Percentiles rank a stretch among this genome's conserved stretches.
phyloP scores from a whole-genome alignment of 1,140 invertebrate genomes.

The Hesperophylax magnus region DNA sequence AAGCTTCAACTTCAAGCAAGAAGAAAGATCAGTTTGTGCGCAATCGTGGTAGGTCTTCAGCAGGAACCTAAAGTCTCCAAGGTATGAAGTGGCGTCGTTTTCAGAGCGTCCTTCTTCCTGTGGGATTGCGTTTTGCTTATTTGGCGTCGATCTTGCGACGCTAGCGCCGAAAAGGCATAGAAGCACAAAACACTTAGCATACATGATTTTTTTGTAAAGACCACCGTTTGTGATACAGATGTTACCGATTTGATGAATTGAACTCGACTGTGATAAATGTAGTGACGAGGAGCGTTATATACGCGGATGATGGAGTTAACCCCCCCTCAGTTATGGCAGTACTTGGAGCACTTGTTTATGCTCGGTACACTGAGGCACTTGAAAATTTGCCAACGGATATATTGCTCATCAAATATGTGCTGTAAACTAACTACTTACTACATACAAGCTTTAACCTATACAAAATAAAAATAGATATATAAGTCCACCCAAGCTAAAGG shows the following conservation, averaged over 20 bases:
- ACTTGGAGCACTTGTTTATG: constrained; percentile 31
- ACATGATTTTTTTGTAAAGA: constrained; percentile 38
- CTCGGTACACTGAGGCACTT: too few relatives aligned
- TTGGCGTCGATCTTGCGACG: constrained; percentile 64
- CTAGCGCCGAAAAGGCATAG: constrained; percentile 63
- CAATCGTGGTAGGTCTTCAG: constrained; percentile 81
- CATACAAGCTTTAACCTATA: too few relatives aligned
- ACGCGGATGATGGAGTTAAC: constrained; percentile 45
- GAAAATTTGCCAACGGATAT: too few relatives aligned
- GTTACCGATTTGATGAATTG: constrained; percentile 46
- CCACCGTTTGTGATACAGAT: constrained; percentile 49
- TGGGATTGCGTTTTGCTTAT: constrained; percentile 63
- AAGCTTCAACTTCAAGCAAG: constrained; percentile 84
- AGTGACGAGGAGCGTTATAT: constrained; percentile 45
- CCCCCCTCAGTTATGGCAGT: constrained; percentile 37
- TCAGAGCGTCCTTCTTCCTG: constrained; percentile 64
- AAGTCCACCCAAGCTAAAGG: too few relatives aligned
- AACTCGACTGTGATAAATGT: constrained; percentile 52
- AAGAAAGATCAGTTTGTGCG: constrained; percentile 76
- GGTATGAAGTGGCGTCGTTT: constrained; percentile 59
- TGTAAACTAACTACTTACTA: too few relatives aligned
- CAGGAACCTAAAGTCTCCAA: constrained; percentile 66
- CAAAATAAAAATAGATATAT: too few relatives aligned
- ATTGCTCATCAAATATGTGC: too few relatives aligned
- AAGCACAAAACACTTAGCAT: constrained; percentile 64